Percentiles rank a stretch among this genome's conserved stretches.
Evolutionary conservation across 2,113 vertebrate genomes (phyloP).

Genomic region (Pavo muticus): DNA sequence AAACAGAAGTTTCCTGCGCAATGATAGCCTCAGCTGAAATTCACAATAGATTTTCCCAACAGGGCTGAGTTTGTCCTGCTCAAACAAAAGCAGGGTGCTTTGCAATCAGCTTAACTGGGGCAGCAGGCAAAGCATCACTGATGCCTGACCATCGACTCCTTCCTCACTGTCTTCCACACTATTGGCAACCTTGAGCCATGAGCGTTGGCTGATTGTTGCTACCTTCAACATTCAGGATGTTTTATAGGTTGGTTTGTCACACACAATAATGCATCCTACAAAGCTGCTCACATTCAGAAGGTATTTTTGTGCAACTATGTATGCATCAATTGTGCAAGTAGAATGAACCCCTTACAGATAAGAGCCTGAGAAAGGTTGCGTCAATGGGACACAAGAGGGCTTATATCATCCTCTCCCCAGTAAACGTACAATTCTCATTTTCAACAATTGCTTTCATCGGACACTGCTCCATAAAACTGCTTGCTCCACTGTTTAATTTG

Average conservation of each 20-base stretch:
- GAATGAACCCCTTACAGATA: conserved; percentile 8
- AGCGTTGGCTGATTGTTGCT: neutral
- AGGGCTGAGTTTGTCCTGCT: neutral
- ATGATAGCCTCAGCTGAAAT: rapidly evolving
- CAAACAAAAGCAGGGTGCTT: neutral
- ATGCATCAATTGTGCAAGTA: neutral
- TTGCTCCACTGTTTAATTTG: neutral
- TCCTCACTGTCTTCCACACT: neutral
- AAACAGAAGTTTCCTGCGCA: neutral
- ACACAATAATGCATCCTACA: conserved; percentile 27
- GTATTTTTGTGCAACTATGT: neutral
- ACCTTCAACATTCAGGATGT: neutral
- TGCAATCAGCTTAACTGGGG: neutral
- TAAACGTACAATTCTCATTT: neutral
- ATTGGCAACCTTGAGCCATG: neutral
- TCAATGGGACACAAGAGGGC: neutral
- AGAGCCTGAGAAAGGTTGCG: neutral
- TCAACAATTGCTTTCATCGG: neutral
- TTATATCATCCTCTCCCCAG: neutral
- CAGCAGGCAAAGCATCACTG: conserved; percentile 30
- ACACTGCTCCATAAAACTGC: neutral
- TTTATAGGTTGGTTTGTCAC: conserved; percentile 5
- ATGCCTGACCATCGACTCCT: neutral
- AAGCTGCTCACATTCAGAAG: neutral
- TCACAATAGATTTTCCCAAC: neutral